These are phyloP conservation scores for Empis livida DNA, from an alignment of 2,888 invertebrate genomes.

Conservation along the genomic window DNA sequence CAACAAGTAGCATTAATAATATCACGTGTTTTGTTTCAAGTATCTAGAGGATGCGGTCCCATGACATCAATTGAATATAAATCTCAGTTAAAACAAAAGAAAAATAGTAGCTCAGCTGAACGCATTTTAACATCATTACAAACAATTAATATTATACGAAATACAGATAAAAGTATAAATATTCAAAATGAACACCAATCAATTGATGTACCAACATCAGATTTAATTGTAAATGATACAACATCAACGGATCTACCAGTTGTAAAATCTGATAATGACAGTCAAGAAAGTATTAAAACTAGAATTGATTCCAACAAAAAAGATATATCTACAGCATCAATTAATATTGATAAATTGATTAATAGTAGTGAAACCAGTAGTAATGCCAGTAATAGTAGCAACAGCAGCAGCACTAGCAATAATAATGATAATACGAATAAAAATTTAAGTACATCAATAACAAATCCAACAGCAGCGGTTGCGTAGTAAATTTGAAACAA, in stretches of 20 bases:
- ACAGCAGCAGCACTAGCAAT: conserved; percentile 12
- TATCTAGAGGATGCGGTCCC: conserved; percentile 44
- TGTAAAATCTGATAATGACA: not conserved
- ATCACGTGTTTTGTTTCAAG: conserved; percentile 78
- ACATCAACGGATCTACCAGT: conserved; percentile 1
- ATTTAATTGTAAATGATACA: not conserved
- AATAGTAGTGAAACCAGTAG: conserved; percentile 17
- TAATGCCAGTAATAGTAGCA: conserved; percentile 30
- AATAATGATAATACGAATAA: conserved; percentile 16
- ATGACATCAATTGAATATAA: conserved; percentile 29
- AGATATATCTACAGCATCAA: not conserved
- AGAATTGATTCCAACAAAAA: not conserved
- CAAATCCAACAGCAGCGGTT: conserved; percentile 1
- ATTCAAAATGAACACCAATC: not conserved
- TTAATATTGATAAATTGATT: conserved; percentile 23
- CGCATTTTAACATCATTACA: not conserved
- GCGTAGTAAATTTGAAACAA: conserved; percentile 1
- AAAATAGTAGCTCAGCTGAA: not conserved
- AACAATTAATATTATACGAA: not conserved
- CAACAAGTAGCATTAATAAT: conserved; percentile 91
- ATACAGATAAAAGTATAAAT: not conserved
- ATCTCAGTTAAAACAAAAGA: conserved; percentile 2
- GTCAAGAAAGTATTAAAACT: conserved; percentile 1
- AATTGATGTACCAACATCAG: conserved; percentile 7
- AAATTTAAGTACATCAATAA: not conserved